Evolutionary conservation across 35 echinoderm and acorn worm species (phyloP), one percentile per base, ranked within the genome.

Genomic region (Chiridota heheva): DNA sequence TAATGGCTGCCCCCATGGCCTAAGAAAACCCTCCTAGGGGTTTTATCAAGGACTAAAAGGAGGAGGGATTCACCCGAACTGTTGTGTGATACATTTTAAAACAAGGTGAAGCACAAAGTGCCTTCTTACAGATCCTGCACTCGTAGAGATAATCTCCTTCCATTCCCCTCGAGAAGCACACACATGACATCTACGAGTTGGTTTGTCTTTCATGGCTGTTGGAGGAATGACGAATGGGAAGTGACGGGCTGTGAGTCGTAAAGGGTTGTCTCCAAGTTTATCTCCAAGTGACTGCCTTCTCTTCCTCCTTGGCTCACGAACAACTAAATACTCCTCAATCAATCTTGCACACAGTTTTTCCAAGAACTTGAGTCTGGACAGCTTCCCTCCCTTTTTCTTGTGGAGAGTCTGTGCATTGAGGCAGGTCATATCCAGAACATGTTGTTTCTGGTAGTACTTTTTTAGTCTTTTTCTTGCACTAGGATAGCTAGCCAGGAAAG

Each of bases 401-500:
- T 63, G 60, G 33, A 63, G 60, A 63, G 33, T 63, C 12, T 63
- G 60, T 63, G 60, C 60, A 63, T 63, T 63, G 13, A 63, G 26
- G 60, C 60, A 63, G 33, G 60, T 31, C 60, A 63, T 63, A 63
- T 63, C 60, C 12, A 2, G 60, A 20, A 63, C 20, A 63, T 63
- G 60, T 28, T 63, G 60, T 31, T 63, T 63, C 60, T 1, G 60
- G 60, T 63, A 63, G 60, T 63, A 63, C 60, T 63, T 63, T 63
- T 63, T 63, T 28, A 63, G 60, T 63, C 60, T 63, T 63, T 63
- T 63, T 0, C 60, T 63, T 20, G 60, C 60, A 63, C 20, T 26
- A 63, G 60, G 60, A 63, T 63, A 63, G 60, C 60, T 63, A 63
- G 60, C 60, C 60, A 63, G 60, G 33, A 63, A 63, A 63, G 60